Evolutionary conservation across 2,113 vertebrate species (phyloP), one percentile per base, ranked within the genome.

Genomic region (Dipodomys stephensi): DNA sequence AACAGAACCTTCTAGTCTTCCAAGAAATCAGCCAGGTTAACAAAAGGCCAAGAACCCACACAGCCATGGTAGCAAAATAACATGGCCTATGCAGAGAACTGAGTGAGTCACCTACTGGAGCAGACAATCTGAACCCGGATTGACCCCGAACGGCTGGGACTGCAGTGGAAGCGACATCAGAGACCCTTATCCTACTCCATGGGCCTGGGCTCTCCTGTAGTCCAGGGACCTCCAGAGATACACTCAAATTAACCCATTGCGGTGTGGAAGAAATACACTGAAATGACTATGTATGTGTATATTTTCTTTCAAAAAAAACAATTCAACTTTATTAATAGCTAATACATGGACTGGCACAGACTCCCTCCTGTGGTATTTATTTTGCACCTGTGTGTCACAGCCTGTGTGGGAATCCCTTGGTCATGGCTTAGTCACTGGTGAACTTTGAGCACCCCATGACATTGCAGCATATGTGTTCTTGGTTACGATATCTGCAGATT

Each of bases 261-360:
- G 32, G 11, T n/a, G 25, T 44, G 20, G 12, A 28, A 73, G 67
- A 93, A 92, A 65, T 19, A 44, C 7, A 73, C 1, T 27, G 12
- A 46, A 84, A 77, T 9, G 23, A 72, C 28, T 62, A 39, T 35
- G 30, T 69, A 32, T 30, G 7, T 18, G 0, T 49, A 91, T 30
- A 5, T 76, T 62, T 92, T 53, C 15, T 11, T 76, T 20, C 71
- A 73, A 92, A 91, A 32, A 93, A 91, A 32, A 27, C 28, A 88
- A 77, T 39, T 53, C 15, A 71, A 88, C n/a, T 46, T 72, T n/a
- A 60, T 76, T 92, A 74, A 44, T 19, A 64, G 68, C 46, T 77
- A 89, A n/a, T 77, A 22, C 39, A 27, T 62, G 8, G 9, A 73
- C 3, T 92, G 44, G 16, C 27, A 57, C 0, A 27, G 77, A 87